Percentiles rank a stretch among this genome's conserved stretches.
Conservation (phyloP, 1,140 invertebrate species). For the Ips nitidus region DNA sequence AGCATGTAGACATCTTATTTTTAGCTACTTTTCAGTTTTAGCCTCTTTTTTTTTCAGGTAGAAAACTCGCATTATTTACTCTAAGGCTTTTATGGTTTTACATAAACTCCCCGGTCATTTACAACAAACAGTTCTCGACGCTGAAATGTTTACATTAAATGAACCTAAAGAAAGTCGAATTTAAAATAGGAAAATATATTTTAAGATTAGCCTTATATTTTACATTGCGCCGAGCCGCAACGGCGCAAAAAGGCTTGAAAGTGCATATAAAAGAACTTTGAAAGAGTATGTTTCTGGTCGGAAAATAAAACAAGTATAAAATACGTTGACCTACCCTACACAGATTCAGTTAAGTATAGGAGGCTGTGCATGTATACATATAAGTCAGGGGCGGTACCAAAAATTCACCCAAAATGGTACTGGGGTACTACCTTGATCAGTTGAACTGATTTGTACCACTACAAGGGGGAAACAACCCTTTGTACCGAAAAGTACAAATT, state of each 20-base stretch:
- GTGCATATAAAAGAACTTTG: conserved; percentile 45
- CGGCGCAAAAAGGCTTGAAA: conserved; percentile 40
- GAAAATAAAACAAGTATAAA: conserved; percentile 53
- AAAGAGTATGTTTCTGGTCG: conserved; percentile 46
- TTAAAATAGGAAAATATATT: conserved; percentile 36
- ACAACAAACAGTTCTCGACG: too few relatives aligned
- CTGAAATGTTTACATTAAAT: too few relatives aligned
- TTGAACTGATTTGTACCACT: too few relatives aligned
- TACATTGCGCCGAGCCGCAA: conserved; percentile 41
- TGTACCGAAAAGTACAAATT: too few relatives aligned
- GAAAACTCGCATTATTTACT: too few relatives aligned
- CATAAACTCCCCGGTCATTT: too few relatives aligned
- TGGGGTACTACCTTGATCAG: too few relatives aligned
- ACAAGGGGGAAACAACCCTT: too few relatives aligned
- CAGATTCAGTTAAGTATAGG: conserved; percentile 51
- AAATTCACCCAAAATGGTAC: not conserved
- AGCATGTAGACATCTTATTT: conserved; percentile 3
- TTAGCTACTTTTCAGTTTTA: not conserved
- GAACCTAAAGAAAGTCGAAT: not conserved
- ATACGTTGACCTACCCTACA: conserved; percentile 54
- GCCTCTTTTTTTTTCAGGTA: too few relatives aligned
- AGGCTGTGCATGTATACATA: conserved; percentile 53
- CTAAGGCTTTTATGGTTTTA: too few relatives aligned
- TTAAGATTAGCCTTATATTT: conserved; percentile 49
- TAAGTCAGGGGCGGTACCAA: conserved; percentile 45